Evolutionary conservation across 2,797 vertebrate species (phyloP).

Genomic region (Trachurus trachurus): DNA sequence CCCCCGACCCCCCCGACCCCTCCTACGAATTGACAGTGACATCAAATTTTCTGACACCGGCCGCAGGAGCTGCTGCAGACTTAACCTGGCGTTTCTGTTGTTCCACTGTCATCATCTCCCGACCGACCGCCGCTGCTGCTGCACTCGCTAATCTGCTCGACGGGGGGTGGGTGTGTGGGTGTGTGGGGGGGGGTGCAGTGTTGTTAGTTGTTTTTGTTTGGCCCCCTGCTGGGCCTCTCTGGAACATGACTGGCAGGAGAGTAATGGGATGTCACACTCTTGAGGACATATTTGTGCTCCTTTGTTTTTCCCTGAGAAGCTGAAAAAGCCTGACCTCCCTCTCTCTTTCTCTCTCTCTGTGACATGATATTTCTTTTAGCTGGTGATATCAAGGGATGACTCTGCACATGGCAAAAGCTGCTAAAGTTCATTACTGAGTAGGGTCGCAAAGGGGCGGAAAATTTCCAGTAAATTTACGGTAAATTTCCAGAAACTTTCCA

Average conservation of each 20-base stretch:
- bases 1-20: constrained; percentile 18
- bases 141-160: constrained; percentile 57
- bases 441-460: too few species aligned
- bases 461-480: too few species aligned
- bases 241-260: constrained; percentile 58
- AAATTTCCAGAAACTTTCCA: too few species aligned
- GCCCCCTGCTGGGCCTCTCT: constrained; percentile 49
- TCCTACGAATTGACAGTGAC: constrained; percentile 26
- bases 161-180: too few species aligned
- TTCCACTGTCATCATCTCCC: constrained; percentile 43
- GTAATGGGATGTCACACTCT: constrained; percentile 68
- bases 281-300: constrained; percentile 34
- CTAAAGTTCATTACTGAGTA: constrained; percentile 29
- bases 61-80: constrained; percentile 33
- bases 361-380: constrained; percentile 58
- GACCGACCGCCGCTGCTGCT: background rate
- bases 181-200: constrained; percentile 18
- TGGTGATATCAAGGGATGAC: constrained; percentile 59
- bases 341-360: constrained; percentile 16
- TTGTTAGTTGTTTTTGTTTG: constrained; percentile 39
- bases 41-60: constrained; percentile 37
- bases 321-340: constrained; percentile 16
- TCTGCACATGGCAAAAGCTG: constrained; percentile 50
- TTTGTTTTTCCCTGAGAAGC: constrained; percentile 26
- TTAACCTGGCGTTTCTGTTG: constrained; percentile 54